These are phyloP conservation scores for Zygogramma bicolorata DNA, from an alignment of 2,888 invertebrate species.

Conservation along the genomic window DNA sequence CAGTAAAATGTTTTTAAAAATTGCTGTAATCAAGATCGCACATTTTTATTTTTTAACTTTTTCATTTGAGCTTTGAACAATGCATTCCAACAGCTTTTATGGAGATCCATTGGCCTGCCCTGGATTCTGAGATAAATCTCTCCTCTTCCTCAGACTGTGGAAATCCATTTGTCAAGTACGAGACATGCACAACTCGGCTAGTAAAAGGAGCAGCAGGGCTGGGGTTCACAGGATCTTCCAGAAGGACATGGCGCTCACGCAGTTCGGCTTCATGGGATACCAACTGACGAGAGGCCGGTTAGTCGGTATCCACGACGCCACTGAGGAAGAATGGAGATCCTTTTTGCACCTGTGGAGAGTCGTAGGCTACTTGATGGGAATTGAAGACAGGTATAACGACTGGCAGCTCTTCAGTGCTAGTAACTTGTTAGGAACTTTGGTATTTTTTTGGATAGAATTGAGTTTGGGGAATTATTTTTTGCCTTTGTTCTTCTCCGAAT, in stretches of 20 bases:
- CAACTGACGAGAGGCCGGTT: conserved; percentile 68
- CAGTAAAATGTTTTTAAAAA: no score
- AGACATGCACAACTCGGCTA: conserved; percentile 75
- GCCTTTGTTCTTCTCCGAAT: no score
- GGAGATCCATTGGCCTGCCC: no score
- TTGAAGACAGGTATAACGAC: conserved; percentile 83
- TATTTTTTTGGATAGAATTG: no score
- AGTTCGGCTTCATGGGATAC: conserved; percentile 89
- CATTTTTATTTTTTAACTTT: no score
- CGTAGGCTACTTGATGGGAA: conserved; percentile 84
- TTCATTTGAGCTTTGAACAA: no score
- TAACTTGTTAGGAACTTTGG: no score
- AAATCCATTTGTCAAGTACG: conserved; percentile 77
- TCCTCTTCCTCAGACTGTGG: conserved; percentile 71
- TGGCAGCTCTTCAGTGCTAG: no score
- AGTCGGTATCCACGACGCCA: conserved; percentile 75
- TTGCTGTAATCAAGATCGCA: no score
- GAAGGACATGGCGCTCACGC: conserved; percentile 87
- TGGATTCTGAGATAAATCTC: no score
- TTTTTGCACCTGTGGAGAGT: conserved; percentile 88
- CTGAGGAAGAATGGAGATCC: conserved; percentile 77
- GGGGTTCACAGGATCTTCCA: conserved; percentile 77
- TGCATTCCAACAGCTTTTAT: no score
- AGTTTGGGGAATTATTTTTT: no score
- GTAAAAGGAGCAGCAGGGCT: conserved; percentile 68